phyloP scores from a whole-genome alignment of 2,888 invertebrate species.

The Gandaritis pyraliata region DNA sequence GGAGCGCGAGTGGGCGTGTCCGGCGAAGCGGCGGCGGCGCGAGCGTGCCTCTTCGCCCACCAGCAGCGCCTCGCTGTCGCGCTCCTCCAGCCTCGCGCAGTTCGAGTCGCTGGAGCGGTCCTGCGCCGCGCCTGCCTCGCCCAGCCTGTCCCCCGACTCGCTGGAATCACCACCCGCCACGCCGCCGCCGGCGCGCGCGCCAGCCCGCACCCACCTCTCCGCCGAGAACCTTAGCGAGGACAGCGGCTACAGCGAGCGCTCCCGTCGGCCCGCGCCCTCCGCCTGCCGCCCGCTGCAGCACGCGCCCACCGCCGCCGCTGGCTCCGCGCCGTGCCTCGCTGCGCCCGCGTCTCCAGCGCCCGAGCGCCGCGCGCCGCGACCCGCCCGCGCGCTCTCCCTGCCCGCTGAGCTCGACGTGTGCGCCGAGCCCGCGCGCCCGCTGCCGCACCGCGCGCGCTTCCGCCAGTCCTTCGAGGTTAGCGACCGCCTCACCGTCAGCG shows the following conservation, averaged over 20 bases:
- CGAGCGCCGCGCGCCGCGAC: slow-evolving; percentile 66
- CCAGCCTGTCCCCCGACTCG: slow-evolving; percentile 79
- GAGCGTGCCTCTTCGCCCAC: slow-evolving; percentile 78
- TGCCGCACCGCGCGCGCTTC: slow-evolving; percentile 69
- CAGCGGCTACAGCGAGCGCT: slow-evolving; percentile 89
- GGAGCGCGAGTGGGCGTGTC: slow-evolving; percentile 90
- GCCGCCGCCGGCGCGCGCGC: slow-evolving; percentile 65
- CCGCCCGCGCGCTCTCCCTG: slow-evolving; percentile 80
- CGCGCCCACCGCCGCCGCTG: slow-evolving; percentile 62
- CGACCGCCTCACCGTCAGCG: slow-evolving; percentile 84
- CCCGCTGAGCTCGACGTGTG: slow-evolving; percentile 88
- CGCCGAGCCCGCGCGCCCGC: slow-evolving; percentile 70
- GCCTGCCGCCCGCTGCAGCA: slow-evolving; percentile 47
- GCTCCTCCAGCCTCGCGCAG: slow-evolving; percentile 92
- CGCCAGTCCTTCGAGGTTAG: slow-evolving; percentile 77
- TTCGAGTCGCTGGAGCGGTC: slow-evolving; percentile 92
- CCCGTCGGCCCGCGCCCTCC: slow-evolving; percentile 70
- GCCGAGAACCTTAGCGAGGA: slow-evolving; percentile 92
- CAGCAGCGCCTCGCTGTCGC: slow-evolving; percentile 86
- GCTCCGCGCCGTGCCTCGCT: slow-evolving; percentile 72
- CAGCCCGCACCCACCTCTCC: slow-evolving; percentile 84
- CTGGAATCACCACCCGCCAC: slow-evolving; percentile 74
- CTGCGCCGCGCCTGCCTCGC: slow-evolving; percentile 75
- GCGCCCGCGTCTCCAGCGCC: slow-evolving; percentile 57
- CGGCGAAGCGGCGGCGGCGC: slow-evolving; percentile 88